Conservation (phyloP, 2,888 invertebrate genomes). For the Epistrophe eligans region DNA sequence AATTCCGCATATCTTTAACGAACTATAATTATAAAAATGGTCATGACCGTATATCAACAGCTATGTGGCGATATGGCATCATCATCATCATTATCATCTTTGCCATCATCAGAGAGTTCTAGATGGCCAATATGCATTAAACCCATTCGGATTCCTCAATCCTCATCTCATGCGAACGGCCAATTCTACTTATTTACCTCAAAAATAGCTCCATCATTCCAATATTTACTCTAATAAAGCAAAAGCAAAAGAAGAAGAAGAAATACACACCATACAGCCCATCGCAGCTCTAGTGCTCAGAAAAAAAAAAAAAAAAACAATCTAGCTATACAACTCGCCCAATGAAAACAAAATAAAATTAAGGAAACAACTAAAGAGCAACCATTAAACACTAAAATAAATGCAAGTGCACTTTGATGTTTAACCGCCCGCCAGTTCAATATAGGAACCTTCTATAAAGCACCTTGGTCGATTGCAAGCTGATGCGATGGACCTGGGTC, state of each 20-base stretch:
- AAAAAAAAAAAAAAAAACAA: slow-evolving; percentile 16
- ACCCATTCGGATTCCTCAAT: slow-evolving; percentile 68
- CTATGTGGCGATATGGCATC: slow-evolving; percentile 14
- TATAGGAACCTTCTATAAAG: slow-evolving; percentile 22
- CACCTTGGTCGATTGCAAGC: not conserved
- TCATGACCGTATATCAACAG: slow-evolving; percentile 4
- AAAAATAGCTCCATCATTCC: slow-evolving; percentile 73
- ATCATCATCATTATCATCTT: slow-evolving; percentile 16
- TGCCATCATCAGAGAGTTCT: slow-evolving; percentile 9
- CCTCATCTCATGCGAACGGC: slow-evolving; percentile 13
- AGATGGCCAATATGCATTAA: slow-evolving; percentile 60
- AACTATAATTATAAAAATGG: slow-evolving; percentile 12
- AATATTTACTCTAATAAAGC: slow-evolving; percentile 76
- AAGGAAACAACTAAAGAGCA: slow-evolving; percentile 76
- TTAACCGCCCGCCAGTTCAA: slow-evolving; percentile 61
- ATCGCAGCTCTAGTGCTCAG: not conserved
- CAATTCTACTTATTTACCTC: slow-evolving; percentile 69
- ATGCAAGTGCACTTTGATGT: slow-evolving; percentile 76
- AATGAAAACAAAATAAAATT: slow-evolving; percentile 66
- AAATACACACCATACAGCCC: not conserved
- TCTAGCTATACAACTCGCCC: slow-evolving; percentile 39
- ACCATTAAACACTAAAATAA: slow-evolving; percentile 76
- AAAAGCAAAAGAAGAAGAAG: slow-evolving; percentile 39
- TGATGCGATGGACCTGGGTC: not conserved
- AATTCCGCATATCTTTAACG: slow-evolving; percentile 62